Evolutionary conservation across 2,113 vertebrate genomes (phyloP).

Genomic region (Seriola aureovittata): DNA sequence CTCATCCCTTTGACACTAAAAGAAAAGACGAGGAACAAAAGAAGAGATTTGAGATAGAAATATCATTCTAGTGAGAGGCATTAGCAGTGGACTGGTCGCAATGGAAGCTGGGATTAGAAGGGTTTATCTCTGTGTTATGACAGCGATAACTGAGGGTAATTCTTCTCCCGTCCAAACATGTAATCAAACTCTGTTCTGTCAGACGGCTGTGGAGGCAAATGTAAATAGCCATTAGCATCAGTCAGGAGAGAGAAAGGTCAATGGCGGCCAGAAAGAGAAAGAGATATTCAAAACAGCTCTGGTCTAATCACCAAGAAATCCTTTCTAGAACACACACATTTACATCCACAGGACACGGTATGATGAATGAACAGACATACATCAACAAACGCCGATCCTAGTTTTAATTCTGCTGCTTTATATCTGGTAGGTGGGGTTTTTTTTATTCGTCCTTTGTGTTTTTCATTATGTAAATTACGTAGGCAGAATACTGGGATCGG

Average conservation of each 20-base stretch:
- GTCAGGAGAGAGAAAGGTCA: conserved; percentile 31
- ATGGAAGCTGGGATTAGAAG: conserved; percentile 38
- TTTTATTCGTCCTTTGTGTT: neutral
- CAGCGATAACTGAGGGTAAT: conserved; percentile 18
- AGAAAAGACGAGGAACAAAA: conserved; percentile 44
- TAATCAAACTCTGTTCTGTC: conserved; percentile 54
- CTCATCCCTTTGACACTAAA: conserved; percentile 52
- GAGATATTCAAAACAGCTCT: neutral
- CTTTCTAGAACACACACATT: neutral
- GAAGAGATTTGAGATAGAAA: conserved; percentile 61
- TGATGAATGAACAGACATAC: neutral
- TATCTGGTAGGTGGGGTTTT: neutral
- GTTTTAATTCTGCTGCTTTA: neutral
- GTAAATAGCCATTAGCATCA: conserved; percentile 63
- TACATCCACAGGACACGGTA: neutral
- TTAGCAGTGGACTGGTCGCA: conserved; percentile 29
- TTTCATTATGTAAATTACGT: neutral
- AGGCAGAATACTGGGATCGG: neutral
- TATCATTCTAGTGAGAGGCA: conserved; percentile 51
- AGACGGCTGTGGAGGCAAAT: conserved; percentile 47
- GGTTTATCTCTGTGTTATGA: conserved; percentile 43
- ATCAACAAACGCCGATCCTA: neutral
- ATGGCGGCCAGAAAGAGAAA: neutral
- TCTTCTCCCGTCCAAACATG: conserved; percentile 54
- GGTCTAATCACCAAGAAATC: neutral